Evolutionary conservation across 30 jellyfish, hydroid and myxozoan species (phyloP), one percentile per base, ranked within the genome.

Genomic region (Hydractinia echinata): DNA sequence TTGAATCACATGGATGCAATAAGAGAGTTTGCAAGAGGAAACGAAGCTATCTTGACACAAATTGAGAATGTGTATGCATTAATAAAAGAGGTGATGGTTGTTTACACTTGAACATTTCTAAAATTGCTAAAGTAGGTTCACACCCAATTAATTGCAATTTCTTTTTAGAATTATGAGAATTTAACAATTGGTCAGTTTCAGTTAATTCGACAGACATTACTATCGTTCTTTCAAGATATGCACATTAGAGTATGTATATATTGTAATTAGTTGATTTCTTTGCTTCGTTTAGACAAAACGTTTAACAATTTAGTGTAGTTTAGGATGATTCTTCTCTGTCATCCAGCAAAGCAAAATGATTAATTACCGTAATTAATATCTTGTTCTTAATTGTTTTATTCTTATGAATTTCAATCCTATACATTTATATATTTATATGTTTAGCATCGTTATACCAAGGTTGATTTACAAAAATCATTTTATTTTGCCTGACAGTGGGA

Each of bases 1-100:
- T 55, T 93, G 51, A 93, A 93, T 72, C 99, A 93, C 71, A 87
- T 93, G 99, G 99, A 93, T 79, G 95, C 99, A 8, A 93, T 93
- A 56, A 71, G 95, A 16, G 89, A 87, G 18, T 93, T 82, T 87
- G 96, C 94, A 39, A 69, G 82, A 64, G 99, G 94, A 67, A 87
- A 84, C 67, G 86, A 84, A 21, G 30, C 88, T 30, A 87, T 88
- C 73, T 21, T 93, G 86, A 73, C 67, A 52, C 95, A 86, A 76
- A 95, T 93, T 60, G 99, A 93, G 58, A 87, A 93, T 81, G 96
- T 93, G 19, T 93, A 72, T 79, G 86, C 84, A 21, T 71, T 93
- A 67, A 54, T 93, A 68, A 93, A 79, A 55, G 95, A 91, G 90
- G 99, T 87, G 44, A 30, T 30, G 44, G 44, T 30, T 30, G 44